phyloP scores from a whole-genome alignment of 2,113 vertebrate species.

The Aphyosemion australe region DNA sequence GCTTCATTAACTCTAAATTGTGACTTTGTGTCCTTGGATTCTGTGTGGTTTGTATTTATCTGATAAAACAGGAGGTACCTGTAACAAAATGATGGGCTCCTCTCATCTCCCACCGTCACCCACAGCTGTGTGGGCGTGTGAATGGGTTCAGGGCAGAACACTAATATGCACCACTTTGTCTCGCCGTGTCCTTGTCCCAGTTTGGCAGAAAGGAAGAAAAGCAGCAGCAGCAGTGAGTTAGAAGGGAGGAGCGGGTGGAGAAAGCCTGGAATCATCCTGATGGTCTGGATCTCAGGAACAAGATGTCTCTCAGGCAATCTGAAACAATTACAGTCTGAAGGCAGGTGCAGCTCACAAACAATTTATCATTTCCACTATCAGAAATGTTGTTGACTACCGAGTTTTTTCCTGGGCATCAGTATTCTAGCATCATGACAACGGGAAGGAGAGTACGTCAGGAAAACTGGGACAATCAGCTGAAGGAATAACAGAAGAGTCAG shows the following conservation, averaged over 20 bases:
- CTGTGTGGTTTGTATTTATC: slow-evolving; percentile 41
- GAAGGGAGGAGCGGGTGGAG: not conserved
- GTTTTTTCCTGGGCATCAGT: not conserved
- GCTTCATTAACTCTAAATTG: slow-evolving; percentile 7
- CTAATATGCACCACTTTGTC: slow-evolving; percentile 60
- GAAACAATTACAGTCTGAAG: slow-evolving; percentile 6
- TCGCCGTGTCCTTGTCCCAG: slow-evolving; percentile 70
- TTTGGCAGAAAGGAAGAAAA: slow-evolving; percentile 34
- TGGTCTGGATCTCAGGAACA: slow-evolving; percentile 45
- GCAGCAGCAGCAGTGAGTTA: slow-evolving; percentile 5
- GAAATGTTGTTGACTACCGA: not conserved
- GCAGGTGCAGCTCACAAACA: not conserved
- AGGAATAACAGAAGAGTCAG: not conserved
- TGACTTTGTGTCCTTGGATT: slow-evolving; percentile 30
- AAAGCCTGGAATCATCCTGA: slow-evolving; percentile 41
- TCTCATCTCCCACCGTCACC: slow-evolving; percentile 59
- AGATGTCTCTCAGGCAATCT: slow-evolving; percentile 43
- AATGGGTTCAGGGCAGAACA: slow-evolving; percentile 36
- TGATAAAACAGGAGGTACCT: slow-evolving; percentile 51
- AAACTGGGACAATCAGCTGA: not conserved
- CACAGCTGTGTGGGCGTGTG: slow-evolving; percentile 26
- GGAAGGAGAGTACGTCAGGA: not conserved
- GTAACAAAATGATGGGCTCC: slow-evolving; percentile 50
- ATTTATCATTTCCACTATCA: not conserved
- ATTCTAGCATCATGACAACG: not conserved